phyloP scores from a whole-genome alignment of 64 coral and sea anemone genomes.

The Pocillopora verrucosa region DNA sequence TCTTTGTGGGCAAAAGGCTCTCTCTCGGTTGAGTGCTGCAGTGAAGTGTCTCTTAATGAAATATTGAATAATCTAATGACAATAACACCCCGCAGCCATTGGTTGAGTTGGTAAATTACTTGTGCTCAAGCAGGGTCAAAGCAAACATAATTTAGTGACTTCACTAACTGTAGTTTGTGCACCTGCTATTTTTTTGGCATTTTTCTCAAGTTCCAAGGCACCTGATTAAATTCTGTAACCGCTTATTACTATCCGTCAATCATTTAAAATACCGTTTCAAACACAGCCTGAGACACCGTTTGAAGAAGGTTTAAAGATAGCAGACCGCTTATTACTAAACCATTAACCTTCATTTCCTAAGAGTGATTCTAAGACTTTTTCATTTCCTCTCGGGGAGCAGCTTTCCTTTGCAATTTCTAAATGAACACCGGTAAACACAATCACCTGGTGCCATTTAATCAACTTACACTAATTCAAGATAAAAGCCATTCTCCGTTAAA shows the following conservation, averaged over 20 bases:
- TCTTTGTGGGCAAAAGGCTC: neutral
- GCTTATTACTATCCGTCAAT: neutral
- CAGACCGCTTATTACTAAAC: no score
- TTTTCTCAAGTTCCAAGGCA: neutral
- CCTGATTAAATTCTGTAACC: neutral
- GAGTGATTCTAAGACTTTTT: no score
- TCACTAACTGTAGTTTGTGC: neutral
- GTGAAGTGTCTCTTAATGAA: neutral
- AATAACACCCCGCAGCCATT: neutral
- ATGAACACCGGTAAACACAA: no score
- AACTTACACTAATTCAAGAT: no score
- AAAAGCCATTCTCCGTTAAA: no score
- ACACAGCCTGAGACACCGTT: neutral
- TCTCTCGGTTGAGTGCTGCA: neutral
- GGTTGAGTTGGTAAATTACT: neutral
- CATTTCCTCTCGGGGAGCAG: no score
- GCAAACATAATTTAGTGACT: neutral
- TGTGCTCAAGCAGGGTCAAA: neutral
- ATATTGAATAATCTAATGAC: neutral
- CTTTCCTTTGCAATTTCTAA: no score
- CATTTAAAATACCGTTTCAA: neutral
- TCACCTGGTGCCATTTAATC: no score
- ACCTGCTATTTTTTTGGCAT: neutral
- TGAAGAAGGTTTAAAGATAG: no score
- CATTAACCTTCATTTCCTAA: no score